A percentile compares a stretch with the other conserved stretches of the same genome.
phyloP scores from a whole-genome alignment of 2,797 vertebrate genomes.

The Tinamus major region DNA sequence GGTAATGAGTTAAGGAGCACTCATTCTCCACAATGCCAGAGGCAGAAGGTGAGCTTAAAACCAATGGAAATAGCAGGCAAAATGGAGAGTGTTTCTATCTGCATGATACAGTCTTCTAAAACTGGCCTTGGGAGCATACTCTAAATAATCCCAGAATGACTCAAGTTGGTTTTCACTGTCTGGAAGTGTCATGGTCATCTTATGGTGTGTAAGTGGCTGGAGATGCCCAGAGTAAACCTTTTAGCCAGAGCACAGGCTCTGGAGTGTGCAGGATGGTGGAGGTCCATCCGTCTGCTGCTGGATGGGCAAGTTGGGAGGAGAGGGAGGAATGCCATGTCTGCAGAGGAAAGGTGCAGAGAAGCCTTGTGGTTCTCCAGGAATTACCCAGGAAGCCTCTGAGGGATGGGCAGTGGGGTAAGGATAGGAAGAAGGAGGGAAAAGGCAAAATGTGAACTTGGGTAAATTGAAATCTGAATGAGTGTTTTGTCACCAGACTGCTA shows the following conservation, averaged over 20 bases:
- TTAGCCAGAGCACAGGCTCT: not conserved
- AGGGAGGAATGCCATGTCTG: rapidly evolving
- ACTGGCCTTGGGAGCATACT: not conserved
- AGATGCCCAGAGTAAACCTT: not conserved
- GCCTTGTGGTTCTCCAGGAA: not conserved
- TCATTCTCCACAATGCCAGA: not conserved
- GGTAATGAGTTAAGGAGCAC: not conserved
- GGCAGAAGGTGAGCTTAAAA: conserved; percentile 20
- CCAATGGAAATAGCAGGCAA: not conserved
- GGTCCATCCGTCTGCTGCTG: not conserved
- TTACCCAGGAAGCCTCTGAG: not conserved
- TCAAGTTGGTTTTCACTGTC: not conserved
- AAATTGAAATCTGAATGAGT: not conserved
- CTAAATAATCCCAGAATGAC: not conserved
- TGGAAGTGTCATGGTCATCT: not conserved
- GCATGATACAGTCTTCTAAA: not conserved
- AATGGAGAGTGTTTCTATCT: not conserved
- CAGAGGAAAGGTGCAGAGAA: not conserved
- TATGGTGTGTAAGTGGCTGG: rapidly evolving
- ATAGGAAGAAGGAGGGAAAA: not conserved
- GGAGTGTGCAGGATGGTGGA: not conserved
- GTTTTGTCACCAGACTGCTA: rapidly evolving
- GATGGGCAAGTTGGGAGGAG: not conserved
- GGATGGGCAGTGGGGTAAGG: too few relatives aligned
- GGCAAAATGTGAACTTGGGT: rapidly evolving